These are phyloP conservation scores for Drosophila melanica DNA, from an alignment of 1,140 invertebrate genomes.

Conservation along the genomic window DNA sequence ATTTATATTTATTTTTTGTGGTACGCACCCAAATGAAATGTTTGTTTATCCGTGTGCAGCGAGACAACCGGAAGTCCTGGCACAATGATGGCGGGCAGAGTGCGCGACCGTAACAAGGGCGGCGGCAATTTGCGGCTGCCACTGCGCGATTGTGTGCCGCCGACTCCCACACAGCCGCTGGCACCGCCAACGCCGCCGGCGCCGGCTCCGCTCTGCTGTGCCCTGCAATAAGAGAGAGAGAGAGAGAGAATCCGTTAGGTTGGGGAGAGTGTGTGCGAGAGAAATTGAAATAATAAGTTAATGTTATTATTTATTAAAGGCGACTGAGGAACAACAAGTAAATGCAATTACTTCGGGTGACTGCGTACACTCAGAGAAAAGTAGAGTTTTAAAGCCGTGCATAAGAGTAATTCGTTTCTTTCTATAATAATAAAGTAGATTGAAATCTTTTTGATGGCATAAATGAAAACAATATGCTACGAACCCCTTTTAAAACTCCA, in stretches of 20 bases:
- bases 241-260: conserved; percentile 37
- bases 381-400: not conserved
- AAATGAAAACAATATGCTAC: too few relatives aligned
- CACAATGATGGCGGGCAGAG: conserved; percentile 94
- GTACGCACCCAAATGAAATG: conserved; percentile 83
- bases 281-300: conserved; percentile 71
- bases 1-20: not conserved
- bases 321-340: conserved; percentile 43
- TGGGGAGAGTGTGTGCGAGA: conserved; percentile 35
- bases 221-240: conserved; percentile 60
- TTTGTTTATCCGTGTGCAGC: conserved; percentile 89
- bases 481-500: too few relatives aligned
- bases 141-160: conserved; percentile 70
- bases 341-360: conserved; percentile 63
- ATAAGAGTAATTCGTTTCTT: too few relatives aligned
- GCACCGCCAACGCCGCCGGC: conserved; percentile 76
- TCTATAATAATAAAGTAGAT: too few relatives aligned
- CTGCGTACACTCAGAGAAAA: not conserved
- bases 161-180: conserved; percentile 77
- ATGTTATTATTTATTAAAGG: conserved; percentile 71
- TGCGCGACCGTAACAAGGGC: conserved; percentile 92
- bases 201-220: conserved; percentile 86
- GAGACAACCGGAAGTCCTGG: conserved; percentile 93
- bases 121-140: conserved; percentile 86
- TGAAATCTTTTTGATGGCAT: too few relatives aligned